phyloP scores from a whole-genome alignment of 2,113 vertebrate species.

The Proterorhinus semilunaris region DNA sequence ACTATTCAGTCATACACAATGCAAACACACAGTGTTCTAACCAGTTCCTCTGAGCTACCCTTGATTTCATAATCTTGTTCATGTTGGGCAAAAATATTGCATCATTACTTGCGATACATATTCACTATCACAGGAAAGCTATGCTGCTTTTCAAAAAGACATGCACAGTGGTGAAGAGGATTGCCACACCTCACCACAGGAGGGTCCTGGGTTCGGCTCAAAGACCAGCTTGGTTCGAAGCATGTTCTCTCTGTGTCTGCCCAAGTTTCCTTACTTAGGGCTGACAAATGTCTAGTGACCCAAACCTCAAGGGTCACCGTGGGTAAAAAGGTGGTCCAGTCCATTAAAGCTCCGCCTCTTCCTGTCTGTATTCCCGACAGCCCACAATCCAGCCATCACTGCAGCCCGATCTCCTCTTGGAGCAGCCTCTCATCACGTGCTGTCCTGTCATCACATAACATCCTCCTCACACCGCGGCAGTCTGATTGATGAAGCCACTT shows the following conservation, averaged over 20 bases:
- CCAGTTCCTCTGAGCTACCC: slow-evolving; percentile 30
- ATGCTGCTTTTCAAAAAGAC: neutral
- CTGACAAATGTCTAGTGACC: neutral
- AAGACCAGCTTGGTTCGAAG: no score
- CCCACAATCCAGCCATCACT: slow-evolving; percentile 42
- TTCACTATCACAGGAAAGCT: neutral
- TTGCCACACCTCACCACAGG: no score
- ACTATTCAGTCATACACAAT: slow-evolving; percentile 30
- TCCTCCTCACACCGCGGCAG: slow-evolving; percentile 41
- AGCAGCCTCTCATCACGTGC: slow-evolving; percentile 66
- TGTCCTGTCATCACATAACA: slow-evolving; percentile 68
- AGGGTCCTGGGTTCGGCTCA: no score
- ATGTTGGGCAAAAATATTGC: slow-evolving; percentile 57
- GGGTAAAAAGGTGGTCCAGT: slow-evolving; percentile 36
- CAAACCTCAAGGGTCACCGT: slow-evolving; percentile 19
- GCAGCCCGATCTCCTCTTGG: slow-evolving; percentile 30
- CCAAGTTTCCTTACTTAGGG: neutral
- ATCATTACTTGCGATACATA: slow-evolving; percentile 25
- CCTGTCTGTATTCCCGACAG: slow-evolving; percentile 33
- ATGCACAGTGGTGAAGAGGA: no score
- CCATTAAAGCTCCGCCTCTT: slow-evolving; percentile 53
- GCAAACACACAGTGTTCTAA: slow-evolving; percentile 3
- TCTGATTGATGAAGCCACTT: slow-evolving; percentile 74
- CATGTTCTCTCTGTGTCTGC: no score
- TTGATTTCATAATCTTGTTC: slow-evolving; percentile 44